phyloP scores from a whole-genome alignment of 2,888 invertebrate species.

The Athrips mouffetella region DNA sequence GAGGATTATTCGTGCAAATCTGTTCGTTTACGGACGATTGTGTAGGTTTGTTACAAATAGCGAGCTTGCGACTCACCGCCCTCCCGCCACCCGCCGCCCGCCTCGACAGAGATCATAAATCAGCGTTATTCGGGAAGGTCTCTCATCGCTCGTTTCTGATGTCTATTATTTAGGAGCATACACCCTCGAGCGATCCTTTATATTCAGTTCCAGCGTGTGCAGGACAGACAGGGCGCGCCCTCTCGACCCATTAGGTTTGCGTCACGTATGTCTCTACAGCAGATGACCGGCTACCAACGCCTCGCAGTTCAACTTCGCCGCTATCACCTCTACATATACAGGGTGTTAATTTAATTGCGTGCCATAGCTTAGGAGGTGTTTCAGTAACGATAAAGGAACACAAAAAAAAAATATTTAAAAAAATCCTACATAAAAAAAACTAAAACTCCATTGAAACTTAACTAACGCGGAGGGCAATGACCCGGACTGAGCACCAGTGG shows the following conservation, averaged over 20 bases:
- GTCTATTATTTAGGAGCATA: slow-evolving; percentile 9
- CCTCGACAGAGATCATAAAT: slow-evolving; percentile 7
- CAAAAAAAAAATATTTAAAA: too few relatives aligned
- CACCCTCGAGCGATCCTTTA: background rate
- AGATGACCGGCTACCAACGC: background rate
- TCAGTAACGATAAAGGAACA: too few relatives aligned
- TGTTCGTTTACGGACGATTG: slow-evolving; percentile 8
- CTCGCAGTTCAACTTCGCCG: too few relatives aligned
- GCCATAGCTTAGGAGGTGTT: too few relatives aligned
- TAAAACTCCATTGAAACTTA: too few relatives aligned
- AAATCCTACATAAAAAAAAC: too few relatives aligned
- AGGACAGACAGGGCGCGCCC: background rate
- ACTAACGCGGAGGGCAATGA: too few relatives aligned
- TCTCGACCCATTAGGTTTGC: slow-evolving; percentile 6
- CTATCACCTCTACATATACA: too few relatives aligned
- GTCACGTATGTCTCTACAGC: too few relatives aligned
- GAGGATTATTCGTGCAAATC: slow-evolving; percentile 7
- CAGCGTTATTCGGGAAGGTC: slow-evolving; percentile 11
- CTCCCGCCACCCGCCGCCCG: background rate
- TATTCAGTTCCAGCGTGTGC: background rate
- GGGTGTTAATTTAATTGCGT: too few relatives aligned
- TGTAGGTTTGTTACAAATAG: slow-evolving; percentile 6
- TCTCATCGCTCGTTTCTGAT: background rate
- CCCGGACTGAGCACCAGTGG: too few relatives aligned
- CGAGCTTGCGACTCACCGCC: background rate